Evolutionary conservation across 2,113 vertebrate species (phyloP).

Genomic region (Centropristis striata): DNA sequence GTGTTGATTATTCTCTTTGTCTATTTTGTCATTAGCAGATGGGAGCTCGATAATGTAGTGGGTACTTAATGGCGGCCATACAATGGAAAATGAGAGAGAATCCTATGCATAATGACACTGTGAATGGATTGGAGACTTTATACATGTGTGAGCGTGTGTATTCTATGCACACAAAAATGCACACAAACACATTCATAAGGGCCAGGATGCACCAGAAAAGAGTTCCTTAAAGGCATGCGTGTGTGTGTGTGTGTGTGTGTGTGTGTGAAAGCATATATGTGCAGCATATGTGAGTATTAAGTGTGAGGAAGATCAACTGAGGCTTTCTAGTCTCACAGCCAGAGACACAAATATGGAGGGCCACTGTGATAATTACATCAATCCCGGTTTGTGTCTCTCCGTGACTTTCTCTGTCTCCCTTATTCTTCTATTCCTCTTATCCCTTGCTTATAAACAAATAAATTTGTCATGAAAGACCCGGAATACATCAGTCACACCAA

Average conservation of each 20-base stretch:
- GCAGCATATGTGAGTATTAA: conserved; percentile 8
- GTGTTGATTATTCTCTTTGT: conserved; percentile 84
- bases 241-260: neutral
- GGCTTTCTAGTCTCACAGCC: neutral
- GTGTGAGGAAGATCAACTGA: conserved; percentile 18
- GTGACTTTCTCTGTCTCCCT: neutral
- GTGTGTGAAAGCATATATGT: neutral
- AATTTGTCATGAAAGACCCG: conserved; percentile 55
- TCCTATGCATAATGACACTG: conserved; percentile 73
- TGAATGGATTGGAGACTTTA: conserved; percentile 58
- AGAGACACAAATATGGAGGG: conserved; percentile 6
- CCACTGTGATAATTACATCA: conserved; percentile 25
- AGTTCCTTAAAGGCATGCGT: neutral
- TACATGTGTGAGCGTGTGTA: conserved; percentile 41
- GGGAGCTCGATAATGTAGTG: conserved; percentile 73
- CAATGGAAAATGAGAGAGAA: conserved; percentile 71
- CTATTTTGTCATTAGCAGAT: conserved; percentile 81
- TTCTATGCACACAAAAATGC: conserved; percentile 20
- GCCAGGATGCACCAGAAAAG: neutral
- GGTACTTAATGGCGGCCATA: conserved; percentile 71
- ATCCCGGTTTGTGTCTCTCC: conserved; percentile 6
- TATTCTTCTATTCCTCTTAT: conserved; percentile 40
- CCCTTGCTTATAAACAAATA: conserved; percentile 62
- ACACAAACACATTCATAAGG: conserved; percentile 15
- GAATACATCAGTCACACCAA: conserved; percentile 49